A percentile compares a stretch with the other conserved stretches of the same genome.
Conservation (phyloP, 2,113 vertebrate species). For the Carassius carassius region DNA sequence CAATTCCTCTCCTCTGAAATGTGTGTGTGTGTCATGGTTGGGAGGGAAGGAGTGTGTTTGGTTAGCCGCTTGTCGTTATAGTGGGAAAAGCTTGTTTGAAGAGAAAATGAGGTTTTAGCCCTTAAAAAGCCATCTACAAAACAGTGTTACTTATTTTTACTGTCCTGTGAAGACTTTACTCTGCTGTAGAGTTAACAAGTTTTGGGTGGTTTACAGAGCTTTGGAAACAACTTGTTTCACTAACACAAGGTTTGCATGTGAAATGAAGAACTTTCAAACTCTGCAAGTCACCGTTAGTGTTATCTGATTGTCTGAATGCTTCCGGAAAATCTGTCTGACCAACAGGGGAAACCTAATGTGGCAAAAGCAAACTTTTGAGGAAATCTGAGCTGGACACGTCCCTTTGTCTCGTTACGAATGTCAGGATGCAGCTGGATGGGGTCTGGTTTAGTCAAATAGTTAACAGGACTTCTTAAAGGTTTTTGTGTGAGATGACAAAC, state of each 20-base stretch:
- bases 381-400: not conserved
- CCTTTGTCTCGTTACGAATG: not conserved
- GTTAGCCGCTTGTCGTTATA: not conserved
- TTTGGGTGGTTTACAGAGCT: not conserved
- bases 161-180: no score
- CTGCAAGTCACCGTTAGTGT: constrained; percentile 15
- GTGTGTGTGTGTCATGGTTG: not conserved
- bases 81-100: not conserved
- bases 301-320: constrained; percentile 47
- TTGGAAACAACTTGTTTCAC: not conserved
- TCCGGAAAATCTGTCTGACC: constrained; percentile 26
- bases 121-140: not conserved
- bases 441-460: not conserved
- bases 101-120: not conserved
- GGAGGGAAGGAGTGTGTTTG: constrained; percentile 6
- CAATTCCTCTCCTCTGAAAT: constrained; percentile 14
- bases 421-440: not conserved
- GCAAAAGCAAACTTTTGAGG: constrained; percentile 48
- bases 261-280: not conserved
- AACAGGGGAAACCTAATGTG: constrained; percentile 52
- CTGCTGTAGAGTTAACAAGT: no score
- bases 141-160: not conserved
- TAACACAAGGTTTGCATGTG: not conserved
- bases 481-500: not conserved
- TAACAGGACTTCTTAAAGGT: not conserved